These are phyloP conservation scores for Mythimna impura DNA, from an alignment of 2,888 invertebrate species.

Conservation along the genomic window DNA sequence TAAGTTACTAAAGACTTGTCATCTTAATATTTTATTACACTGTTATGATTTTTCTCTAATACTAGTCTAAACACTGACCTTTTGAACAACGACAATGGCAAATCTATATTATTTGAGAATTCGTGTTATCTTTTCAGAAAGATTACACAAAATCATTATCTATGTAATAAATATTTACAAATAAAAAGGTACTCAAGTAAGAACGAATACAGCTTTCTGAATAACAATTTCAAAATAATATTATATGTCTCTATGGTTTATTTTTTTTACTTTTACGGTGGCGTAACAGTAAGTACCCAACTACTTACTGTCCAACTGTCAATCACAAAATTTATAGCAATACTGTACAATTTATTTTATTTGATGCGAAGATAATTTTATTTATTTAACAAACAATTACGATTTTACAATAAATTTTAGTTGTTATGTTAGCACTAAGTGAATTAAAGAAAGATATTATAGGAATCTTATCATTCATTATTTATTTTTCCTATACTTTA, in stretches of 20 bases:
- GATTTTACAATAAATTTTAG: background rate
- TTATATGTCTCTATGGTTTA: background rate
- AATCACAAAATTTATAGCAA: slow-evolving; percentile 15
- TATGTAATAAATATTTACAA: no score
- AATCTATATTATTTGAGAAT: no score
- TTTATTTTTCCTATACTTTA: background rate
- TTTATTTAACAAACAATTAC: background rate
- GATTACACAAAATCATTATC: no score
- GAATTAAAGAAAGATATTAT: no score
- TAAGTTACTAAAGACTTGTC: no score
- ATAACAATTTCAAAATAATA: background rate
- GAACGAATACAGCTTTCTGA: no score
- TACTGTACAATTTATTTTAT: background rate
- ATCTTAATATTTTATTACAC: no score
- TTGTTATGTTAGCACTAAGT: background rate
- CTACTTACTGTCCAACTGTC: slow-evolving; percentile 30
- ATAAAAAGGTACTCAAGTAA: no score
- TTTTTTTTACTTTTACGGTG: slow-evolving; percentile 15
- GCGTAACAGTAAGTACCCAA: slow-evolving; percentile 30
- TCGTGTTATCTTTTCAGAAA: no score
- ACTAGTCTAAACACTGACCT: no score
- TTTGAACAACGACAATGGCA: no score
- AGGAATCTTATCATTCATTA: background rate
- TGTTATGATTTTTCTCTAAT: no score
- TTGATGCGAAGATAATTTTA: background rate